Evolutionary conservation across 2,113 vertebrate species (phyloP), one percentile per base, ranked within the genome.

Genomic region (Atractosteus spatula): DNA sequence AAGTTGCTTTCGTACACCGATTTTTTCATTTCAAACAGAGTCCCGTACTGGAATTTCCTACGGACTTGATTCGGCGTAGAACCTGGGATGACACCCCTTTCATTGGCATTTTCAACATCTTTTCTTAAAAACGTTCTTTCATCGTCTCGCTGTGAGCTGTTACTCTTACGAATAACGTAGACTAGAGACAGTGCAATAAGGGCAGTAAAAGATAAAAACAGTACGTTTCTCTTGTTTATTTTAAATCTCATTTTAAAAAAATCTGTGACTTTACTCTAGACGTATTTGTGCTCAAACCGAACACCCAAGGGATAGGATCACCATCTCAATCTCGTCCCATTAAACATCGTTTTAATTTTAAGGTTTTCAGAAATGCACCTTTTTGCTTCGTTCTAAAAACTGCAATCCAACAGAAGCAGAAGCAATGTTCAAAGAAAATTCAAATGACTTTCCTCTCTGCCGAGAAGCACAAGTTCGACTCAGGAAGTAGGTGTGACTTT

Each of bases 1-100:
- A 79, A 86, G 59, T 92, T 92, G 64, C 84, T 84, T 5, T 41
- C 80, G 78, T 86, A 89, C 8, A 92, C 77, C 0, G 87, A 88
- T 70, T 73, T 77, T 0, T 69, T 76, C 81, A 90, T 64, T 2
- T 81, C 73, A 3, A 82, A 7, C 14, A 81, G 57, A 0, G 87
- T 83, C 0, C 54, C 76, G 0, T 71, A 86, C 13, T 82, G 75
- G 5, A 91, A 82, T 64, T 74, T 84, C 64, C 14, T 13, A 12
- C 56, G 42, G 29, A 0, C 45, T 43, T 51, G 51, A 16, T 73
- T 11, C 57, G 5, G 4, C 14, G 8, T 6, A n/a, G 14, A 29
- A 29, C 1, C 29, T 29, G 29, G 29, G 29, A 29, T 29, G 29
- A n/a, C 2, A 16, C 12, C n/a, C 5, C 12, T 59, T 13, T 59